Conservation (phyloP, 2,797 vertebrate species). For the Melanotaenia pygmaea region DNA sequence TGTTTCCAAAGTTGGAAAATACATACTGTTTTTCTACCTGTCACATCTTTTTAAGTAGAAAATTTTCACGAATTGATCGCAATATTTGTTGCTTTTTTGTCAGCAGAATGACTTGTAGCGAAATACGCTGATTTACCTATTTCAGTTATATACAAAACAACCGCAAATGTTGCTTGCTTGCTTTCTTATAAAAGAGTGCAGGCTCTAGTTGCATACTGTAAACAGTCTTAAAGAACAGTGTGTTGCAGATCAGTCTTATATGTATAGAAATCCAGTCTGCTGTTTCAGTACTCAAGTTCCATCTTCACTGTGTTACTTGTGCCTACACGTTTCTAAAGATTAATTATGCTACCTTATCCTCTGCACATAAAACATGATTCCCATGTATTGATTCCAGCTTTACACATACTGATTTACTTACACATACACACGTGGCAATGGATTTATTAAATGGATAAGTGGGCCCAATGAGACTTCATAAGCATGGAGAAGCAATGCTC, state of each 20-base stretch:
- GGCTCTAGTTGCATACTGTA: neutral
- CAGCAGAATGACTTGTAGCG: too few relatives aligned
- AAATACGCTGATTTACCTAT: too few relatives aligned
- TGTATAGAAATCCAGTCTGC: neutral
- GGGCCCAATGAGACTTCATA: conserved; percentile 15
- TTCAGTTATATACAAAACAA: too few relatives aligned
- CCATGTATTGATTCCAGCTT: neutral
- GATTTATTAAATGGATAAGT: conserved; percentile 27
- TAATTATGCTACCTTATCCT: neutral
- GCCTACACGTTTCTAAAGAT: neutral
- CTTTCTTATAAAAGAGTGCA: too few relatives aligned
- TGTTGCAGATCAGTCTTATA: too few relatives aligned
- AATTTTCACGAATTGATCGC: too few relatives aligned
- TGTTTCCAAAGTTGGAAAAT: too few relatives aligned
- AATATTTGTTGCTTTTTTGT: neutral
- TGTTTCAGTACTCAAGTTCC: neutral
- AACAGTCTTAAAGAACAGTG: too few relatives aligned
- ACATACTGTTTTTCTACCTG: neutral
- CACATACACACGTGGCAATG: conserved; percentile 6
- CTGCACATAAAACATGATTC: neutral
- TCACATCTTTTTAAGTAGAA: neutral
- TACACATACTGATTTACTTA: conserved; percentile 23
- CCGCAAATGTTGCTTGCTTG: too few relatives aligned
- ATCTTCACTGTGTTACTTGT: neutral
- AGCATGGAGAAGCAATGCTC: conserved; percentile 1